Evolutionary conservation across 2,113 vertebrate species (phyloP), one percentile per base, ranked within the genome.

Genomic region (Notarius quadriscutis): DNA sequence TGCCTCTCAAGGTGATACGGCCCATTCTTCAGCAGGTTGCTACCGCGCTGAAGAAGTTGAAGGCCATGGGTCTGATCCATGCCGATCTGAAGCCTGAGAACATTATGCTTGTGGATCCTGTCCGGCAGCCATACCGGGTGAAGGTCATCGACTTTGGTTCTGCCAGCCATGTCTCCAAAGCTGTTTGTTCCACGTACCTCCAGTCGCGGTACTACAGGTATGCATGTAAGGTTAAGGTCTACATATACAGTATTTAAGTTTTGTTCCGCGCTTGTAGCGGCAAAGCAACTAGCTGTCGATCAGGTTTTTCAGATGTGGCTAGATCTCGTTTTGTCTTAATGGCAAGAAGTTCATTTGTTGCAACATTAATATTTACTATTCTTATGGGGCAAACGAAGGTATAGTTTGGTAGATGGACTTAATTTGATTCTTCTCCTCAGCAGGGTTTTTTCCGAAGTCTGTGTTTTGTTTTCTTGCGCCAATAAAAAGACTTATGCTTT

Each of bases 131-230:
- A 87, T 99, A 99, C 92, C 95, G 97, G 92, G 98, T 99, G 93
- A 99, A 99, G 94, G 98, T 99, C 85, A 99, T 99, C 91, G 98
- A 99, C 95, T 99, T 99, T 90, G 98, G 98, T 90, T 99, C 98
- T 67, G 98, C 98, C 93, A 99, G 97, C 95, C 98, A 99, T 2
- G 97, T 99, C 90, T 99, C 98, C 94, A 99, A 99, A 96, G 99
- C 98, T 83, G 97, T 99, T 90, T 99, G 98, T 94, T 99, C 98
- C 85, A 99, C 98, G 34, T 99, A 99, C 88, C 96, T 99, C 89
- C 98, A 99, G 90, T 99, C 98, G 88, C 97, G 98, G 91, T 99
- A 99, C 96, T 99, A 99, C 94, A 99, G 98, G 98, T 99, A 95
- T 96, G 92, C 93, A 75, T 69, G 15, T 5, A n/a, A 65, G 11